Percentiles rank a stretch among this genome's conserved stretches.
Evolutionary conservation across 37 sponge, comb jelly and placozoan species (phyloP).

Genomic region (Mnemiopsis leidyi): DNA sequence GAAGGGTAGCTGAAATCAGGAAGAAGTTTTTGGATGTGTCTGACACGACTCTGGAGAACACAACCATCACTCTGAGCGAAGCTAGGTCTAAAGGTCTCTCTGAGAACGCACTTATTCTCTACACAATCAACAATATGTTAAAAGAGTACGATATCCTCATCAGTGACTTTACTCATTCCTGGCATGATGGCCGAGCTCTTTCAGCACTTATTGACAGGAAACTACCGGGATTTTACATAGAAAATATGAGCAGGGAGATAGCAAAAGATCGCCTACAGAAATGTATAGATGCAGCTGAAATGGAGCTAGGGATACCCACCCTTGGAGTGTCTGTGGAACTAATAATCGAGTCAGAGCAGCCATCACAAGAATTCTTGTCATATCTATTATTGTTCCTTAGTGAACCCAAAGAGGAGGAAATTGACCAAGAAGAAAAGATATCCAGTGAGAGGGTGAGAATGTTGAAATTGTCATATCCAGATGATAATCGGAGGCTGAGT

Average conservation of each 20-base stretch:
- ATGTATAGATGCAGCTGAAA: background rate
- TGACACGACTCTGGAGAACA: background rate
- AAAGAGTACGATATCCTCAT: background rate
- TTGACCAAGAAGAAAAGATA: background rate
- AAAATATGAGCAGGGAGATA: background rate
- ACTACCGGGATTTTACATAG: slow-evolving; percentile 1
- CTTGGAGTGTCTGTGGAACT: background rate
- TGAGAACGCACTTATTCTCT: background rate
- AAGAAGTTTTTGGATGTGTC: background rate
- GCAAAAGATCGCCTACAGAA: background rate
- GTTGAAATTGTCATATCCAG: background rate
- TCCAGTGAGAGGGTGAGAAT: background rate
- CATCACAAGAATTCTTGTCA: background rate
- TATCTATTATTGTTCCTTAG: background rate
- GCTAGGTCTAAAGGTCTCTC: background rate
- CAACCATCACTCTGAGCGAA: background rate
- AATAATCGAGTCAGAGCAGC: background rate
- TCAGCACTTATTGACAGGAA: background rate
- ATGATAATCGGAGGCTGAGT: background rate
- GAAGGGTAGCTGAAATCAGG: slow-evolving; percentile 5
- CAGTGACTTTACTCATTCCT: background rate
- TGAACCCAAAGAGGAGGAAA: background rate
- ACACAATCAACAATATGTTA: background rate
- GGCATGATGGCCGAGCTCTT: background rate
- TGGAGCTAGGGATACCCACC: background rate